These are phyloP conservation scores for Acanthiza pusilla DNA, from an alignment of 2,797 vertebrate genomes.

Conservation along the genomic window DNA sequence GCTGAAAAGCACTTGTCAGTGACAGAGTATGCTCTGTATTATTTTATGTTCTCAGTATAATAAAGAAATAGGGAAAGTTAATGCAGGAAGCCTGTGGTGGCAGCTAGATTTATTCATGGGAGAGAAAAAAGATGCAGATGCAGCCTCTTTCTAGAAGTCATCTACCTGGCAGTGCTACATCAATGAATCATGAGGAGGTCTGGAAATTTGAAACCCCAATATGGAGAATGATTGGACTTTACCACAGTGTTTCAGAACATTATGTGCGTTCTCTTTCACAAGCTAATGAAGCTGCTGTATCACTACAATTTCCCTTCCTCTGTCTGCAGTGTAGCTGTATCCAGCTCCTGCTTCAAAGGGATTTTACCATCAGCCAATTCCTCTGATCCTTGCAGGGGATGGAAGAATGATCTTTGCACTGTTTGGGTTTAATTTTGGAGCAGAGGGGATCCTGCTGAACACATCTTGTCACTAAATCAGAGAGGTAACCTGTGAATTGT, in stretches of 20 bases:
- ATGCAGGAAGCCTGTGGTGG: neutral
- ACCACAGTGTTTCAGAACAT: neutral
- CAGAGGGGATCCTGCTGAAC: neutral
- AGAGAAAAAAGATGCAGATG: neutral
- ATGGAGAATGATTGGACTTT: neutral
- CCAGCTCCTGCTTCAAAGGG: neutral
- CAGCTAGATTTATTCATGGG: neutral
- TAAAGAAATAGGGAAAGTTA: neutral
- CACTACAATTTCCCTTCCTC: neutral
- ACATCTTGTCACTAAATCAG: neutral
- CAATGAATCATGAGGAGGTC: neutral
- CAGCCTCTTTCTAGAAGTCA: neutral
- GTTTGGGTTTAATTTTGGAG: neutral
- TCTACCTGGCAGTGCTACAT: neutral
- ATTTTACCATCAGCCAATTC: neutral
- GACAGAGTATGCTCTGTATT: neutral
- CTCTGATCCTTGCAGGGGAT: neutral
- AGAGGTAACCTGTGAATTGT: neutral
- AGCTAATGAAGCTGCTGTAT: neutral
- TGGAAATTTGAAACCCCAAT: neutral
- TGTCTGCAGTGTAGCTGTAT: neutral
- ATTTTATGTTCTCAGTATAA: neutral
- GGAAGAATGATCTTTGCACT: neutral
- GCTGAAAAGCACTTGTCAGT: neutral
- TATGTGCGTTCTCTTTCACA: neutral